Base-by-base conservation (phyloP, 2,113 vertebrate genomes). In the Xenopus laevis region DNA sequence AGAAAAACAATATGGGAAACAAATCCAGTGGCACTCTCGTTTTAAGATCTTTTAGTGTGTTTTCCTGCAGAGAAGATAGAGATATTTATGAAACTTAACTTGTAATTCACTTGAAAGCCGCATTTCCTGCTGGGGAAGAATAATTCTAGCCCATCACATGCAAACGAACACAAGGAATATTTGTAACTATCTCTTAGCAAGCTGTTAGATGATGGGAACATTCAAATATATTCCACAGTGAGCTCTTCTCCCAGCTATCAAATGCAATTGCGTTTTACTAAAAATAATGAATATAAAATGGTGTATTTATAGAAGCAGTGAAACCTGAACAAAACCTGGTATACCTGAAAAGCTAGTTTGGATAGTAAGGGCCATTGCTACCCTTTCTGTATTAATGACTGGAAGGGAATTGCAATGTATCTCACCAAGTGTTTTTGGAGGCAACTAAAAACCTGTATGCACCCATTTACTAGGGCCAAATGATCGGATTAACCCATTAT, bases 11-110 rank as follows among this genome's bases (percentile, higher is more conserved):
- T 13, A 21, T 13, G 18, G 16, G 11, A 50, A 33, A 18, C 30
- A 46, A 50, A 50, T 47, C 9, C 9, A 27, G 20, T 2, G 17
- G 20, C 16, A n/a, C 52, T 59, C 27, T 27, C 18, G 30, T 68
- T 67, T 57, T 60, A 20, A 20, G 65, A 61, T 61, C 21, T 61
- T 67, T 65, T 61, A 45, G 11, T 59, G 71, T 50, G 40, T 30
- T 7, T 50, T 55, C 72, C 72, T n/a, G 72, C 44, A 18, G 72
- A 20, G 72, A 60, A 74, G 44, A 74, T 57, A 10, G 71, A 45
- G 55, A 65, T 65, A 73, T 73, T 68, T 74, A 67, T 68, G 45
- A 68, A 53, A 62, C 55, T 52, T 62, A 61, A 75, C 65, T 75
- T 60, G 40, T 67, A 74, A 74, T 67, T 45, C 16, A 15, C 58